Conservation (phyloP, 2,888 invertebrate genomes). For the Lapara coniferarum region DNA sequence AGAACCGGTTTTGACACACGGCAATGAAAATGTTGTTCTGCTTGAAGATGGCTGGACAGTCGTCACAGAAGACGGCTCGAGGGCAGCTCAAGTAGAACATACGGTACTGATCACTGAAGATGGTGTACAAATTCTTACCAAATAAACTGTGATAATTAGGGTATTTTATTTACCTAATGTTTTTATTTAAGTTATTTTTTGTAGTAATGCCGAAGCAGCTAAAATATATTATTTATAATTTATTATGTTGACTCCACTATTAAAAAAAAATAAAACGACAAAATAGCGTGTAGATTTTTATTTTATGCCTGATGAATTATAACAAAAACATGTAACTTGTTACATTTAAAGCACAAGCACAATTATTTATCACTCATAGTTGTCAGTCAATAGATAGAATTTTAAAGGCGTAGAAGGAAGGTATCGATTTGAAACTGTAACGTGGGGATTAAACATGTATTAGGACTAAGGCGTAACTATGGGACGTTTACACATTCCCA, state of each 20-base stretch:
- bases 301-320: constrained; percentile 70
- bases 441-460: constrained; percentile 43
- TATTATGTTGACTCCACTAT: neutral
- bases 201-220: neutral
- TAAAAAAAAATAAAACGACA: constrained; percentile 51
- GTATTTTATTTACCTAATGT: neutral
- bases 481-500: constrained; percentile 69
- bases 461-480: constrained; percentile 75
- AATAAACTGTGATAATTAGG: constrained; percentile 35
- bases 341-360: constrained; percentile 83
- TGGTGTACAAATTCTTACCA: constrained; percentile 92
- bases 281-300: constrained; percentile 72
- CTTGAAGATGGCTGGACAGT: constrained; percentile 97
- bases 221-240: neutral
- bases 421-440: constrained; percentile 59
- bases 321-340: constrained; percentile 75
- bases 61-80: constrained; percentile 89
- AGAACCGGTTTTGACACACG: constrained; percentile 94
- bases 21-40: constrained; percentile 85
- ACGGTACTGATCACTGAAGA: constrained; percentile 92
- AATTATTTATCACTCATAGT: constrained; percentile 75
- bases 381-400: constrained; percentile 78
- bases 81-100: constrained; percentile 96
- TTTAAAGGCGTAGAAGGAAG: constrained; percentile 74
- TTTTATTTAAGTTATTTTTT: neutral